phyloP scores from a whole-genome alignment of 2,113 vertebrate species.

The Elephas maximus region DNA sequence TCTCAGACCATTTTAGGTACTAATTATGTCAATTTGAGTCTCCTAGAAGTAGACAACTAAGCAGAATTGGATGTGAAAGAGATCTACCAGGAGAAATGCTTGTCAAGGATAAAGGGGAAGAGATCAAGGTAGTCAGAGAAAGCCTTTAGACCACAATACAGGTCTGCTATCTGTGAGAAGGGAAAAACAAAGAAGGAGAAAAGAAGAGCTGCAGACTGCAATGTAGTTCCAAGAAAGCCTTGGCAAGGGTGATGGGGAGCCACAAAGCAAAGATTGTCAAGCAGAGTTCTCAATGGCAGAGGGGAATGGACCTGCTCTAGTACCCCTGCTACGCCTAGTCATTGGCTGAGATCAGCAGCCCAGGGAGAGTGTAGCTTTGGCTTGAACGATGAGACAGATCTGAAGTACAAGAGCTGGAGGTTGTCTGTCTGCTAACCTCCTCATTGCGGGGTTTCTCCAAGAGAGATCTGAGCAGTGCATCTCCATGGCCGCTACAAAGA shows the following conservation, averaged over 20 bases:
- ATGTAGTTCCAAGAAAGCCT: background rate
- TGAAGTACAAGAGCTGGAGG: background rate
- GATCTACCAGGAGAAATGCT: background rate
- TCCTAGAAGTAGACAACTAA: background rate
- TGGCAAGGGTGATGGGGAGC: background rate
- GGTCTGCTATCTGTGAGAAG: background rate
- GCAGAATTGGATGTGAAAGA: background rate
- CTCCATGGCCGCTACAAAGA: background rate
- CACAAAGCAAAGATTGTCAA: background rate
- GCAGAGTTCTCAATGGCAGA: background rate
- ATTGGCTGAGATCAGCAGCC: background rate
- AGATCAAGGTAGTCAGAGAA: background rate
- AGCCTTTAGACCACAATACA: background rate
- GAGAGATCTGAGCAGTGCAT: background rate
- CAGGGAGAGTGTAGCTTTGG: background rate
- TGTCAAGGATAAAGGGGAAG: background rate
- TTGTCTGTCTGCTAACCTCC: background rate
- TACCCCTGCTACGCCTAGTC: too few species aligned
- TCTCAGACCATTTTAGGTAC: background rate
- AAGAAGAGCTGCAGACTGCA: background rate
- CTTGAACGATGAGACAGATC: background rate
- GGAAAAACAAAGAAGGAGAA: background rate
- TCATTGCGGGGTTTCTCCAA: background rate
- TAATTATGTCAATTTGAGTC: background rate
- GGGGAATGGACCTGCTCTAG: fast-evolving